Conservation (phyloP, 2,797 vertebrate genomes). For the Aldrovandia affinis region DNA sequence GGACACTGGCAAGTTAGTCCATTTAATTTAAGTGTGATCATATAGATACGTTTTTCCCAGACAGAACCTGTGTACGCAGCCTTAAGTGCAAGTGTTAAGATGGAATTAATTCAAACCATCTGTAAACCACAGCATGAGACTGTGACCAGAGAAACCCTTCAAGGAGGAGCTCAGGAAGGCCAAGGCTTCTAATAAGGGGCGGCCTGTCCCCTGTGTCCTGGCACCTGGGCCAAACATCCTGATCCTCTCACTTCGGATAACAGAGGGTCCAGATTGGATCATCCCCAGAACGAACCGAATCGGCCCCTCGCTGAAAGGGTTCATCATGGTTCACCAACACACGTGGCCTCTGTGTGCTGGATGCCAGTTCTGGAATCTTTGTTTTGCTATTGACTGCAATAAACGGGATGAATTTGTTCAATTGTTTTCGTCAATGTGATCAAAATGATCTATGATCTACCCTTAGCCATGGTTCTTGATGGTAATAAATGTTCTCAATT, state of each 20-base stretch:
- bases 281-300: background rate
- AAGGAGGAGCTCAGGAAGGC: background rate
- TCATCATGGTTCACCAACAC: background rate
- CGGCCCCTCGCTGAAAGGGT: background rate
- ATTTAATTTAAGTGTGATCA: background rate
- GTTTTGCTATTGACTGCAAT: background rate
- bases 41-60: background rate
- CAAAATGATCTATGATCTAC: background rate
- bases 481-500: background rate
- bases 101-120: background rate
- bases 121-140: background rate
- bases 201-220: background rate
- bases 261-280: background rate
- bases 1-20: background rate
- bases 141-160: background rate
- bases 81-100: background rate
- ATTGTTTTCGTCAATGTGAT: background rate
- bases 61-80: background rate
- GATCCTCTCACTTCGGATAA: conserved; percentile 1
- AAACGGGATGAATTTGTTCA: background rate
- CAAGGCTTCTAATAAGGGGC: background rate
- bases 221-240: background rate
- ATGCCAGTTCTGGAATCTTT: background rate
- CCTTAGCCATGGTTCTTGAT: background rate
- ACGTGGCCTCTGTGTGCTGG: background rate